Evolutionary conservation across 2,797 vertebrate genomes (phyloP).

Genomic region (Podargus strigoides): DNA sequence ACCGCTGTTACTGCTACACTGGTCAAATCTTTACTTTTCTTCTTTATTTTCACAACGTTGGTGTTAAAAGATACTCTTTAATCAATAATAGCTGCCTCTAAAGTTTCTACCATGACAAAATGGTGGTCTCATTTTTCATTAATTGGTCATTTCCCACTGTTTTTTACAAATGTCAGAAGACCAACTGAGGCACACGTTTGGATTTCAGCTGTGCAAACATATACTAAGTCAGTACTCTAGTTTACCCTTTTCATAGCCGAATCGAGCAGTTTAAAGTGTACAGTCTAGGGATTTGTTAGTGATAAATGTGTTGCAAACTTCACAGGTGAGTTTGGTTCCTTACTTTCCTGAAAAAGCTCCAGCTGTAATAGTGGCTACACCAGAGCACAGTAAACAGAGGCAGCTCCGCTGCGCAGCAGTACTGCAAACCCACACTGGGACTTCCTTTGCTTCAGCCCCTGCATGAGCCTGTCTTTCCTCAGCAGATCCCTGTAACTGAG

Average conservation of each 20-base stretch:
- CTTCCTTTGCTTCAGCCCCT: neutral
- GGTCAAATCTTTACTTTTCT: neutral
- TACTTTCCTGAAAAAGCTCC: neutral
- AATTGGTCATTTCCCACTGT: neutral
- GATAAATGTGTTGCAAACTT: neutral
- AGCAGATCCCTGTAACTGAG: neutral
- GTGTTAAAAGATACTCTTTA: slow-evolving; percentile 14
- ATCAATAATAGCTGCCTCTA: slow-evolving; percentile 21
- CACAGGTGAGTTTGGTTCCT: neutral
- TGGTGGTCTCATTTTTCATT: neutral
- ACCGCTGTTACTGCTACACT: neutral
- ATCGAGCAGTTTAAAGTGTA: neutral
- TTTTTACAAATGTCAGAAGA: neutral
- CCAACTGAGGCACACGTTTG: neutral
- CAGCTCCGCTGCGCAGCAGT: neutral
- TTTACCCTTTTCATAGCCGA: neutral
- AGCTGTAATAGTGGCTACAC: rapidly evolving
- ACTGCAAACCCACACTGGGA: neutral
- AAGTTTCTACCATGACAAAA: slow-evolving; percentile 28
- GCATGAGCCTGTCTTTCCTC: neutral
- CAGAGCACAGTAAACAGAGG: neutral
- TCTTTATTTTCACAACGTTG: neutral
- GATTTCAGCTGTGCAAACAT: slow-evolving; percentile 7
- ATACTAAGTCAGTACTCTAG: neutral
- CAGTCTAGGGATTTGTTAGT: neutral